Evolutionary conservation across 2,888 invertebrate genomes (phyloP), one percentile per base, ranked within the genome.

Genomic region (Amphipyra berbera): DNA sequence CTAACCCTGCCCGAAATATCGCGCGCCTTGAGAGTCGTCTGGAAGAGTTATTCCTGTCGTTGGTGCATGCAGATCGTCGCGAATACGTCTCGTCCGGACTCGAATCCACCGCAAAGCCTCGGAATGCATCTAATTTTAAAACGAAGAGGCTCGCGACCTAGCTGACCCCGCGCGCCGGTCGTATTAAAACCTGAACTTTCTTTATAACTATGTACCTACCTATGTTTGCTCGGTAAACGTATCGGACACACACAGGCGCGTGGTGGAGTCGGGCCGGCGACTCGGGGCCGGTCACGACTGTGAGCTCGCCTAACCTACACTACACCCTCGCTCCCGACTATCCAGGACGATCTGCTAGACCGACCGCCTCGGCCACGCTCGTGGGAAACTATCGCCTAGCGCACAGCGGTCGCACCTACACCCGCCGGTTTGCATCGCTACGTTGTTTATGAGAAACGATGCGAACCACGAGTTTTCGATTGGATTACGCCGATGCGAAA

Each of bases 41-140:
- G 89, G 87, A 88, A 73, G 78, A 88, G 90, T 87, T 93, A 93
- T 94, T 93, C 90, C 83, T 79, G 92, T 88, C 90, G 70, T 64
- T 69, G 78, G 82, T 84, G 84, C 83, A 84, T 82, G 82, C 85
- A 81, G 81, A 88, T 86, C 83, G 85, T 86, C 85, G 88, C 88
- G 82, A 88, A 90, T 88, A 87, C 87, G 86, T 87, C 88, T 87
- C 87, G 87, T 88, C 83, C 81, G 83, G 87, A 82, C 82, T 84
- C 71, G 83, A 82, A 83, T 87, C 82, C 84, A 82, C 88, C 79
- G 82, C 88, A 82, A 92, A 92, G 91, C 91, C 90, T 92, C 86
- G 94, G 94, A 92, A 95, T 94, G 94, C 93, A 93, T 94, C 93
- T 95, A 94, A 94, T 94, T 94, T 94, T 94, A 93, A 89, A 93